phyloP scores from a whole-genome alignment of 2,113 vertebrate genomes.

The Morone chrysops region DNA sequence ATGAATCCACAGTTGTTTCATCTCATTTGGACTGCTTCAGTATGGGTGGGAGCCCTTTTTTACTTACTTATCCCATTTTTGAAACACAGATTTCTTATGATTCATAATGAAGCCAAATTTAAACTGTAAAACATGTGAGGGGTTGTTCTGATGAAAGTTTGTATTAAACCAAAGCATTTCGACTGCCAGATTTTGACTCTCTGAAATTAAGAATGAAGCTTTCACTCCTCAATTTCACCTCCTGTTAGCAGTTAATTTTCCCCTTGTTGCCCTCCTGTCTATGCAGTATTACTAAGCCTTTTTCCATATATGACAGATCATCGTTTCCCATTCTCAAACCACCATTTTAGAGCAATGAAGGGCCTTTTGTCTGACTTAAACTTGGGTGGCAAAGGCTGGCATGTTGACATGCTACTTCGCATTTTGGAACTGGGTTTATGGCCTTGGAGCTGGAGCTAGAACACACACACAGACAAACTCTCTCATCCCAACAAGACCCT shows the following conservation, averaged over 20 bases:
- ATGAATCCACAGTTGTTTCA: slow-evolving; percentile 5
- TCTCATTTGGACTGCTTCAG: neutral
- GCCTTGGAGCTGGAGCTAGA: slow-evolving; percentile 73
- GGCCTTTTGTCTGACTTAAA: slow-evolving; percentile 66
- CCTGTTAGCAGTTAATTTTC: slow-evolving; percentile 51
- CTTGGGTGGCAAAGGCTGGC: slow-evolving; percentile 78
- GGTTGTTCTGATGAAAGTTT: slow-evolving; percentile 7
- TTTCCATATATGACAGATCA: slow-evolving; percentile 68
- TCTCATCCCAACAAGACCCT: slow-evolving; percentile 52
- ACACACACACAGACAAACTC: slow-evolving; percentile 71
- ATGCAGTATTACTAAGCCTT: slow-evolving; percentile 28
- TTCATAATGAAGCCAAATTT: neutral
- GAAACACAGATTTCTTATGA: neutral
- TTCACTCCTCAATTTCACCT: slow-evolving; percentile 48
- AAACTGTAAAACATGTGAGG: neutral
- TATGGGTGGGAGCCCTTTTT: neutral
- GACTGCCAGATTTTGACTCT: slow-evolving; percentile 20
- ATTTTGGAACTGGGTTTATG: slow-evolving; percentile 77
- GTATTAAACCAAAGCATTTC: slow-evolving; percentile 17
- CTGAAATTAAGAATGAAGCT: slow-evolving; percentile 39
- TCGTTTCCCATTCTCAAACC: slow-evolving; percentile 67
- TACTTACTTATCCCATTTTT: neutral
- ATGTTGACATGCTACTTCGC: slow-evolving; percentile 75
- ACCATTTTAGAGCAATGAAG: slow-evolving; percentile 60
- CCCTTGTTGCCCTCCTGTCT: slow-evolving; percentile 53